Evolutionary conservation across 1,140 invertebrate species (phyloP).

Genomic region (Drosophila navojoa): DNA sequence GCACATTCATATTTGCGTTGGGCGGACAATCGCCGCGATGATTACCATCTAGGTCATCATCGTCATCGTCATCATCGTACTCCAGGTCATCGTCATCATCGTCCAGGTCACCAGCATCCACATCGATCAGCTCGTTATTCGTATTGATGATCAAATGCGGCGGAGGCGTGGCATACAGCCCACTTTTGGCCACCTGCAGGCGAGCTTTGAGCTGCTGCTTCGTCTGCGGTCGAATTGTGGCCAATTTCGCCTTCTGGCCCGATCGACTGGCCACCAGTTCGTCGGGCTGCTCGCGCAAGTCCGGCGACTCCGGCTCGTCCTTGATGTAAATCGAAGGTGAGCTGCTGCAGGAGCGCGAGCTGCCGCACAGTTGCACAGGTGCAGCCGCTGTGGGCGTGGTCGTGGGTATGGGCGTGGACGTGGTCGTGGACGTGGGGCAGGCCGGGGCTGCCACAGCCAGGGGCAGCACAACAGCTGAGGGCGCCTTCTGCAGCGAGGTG

Average conservation of each 20-base stretch:
- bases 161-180: conserved; percentile 52
- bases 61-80: conserved; percentile 55
- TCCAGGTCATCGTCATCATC: conserved; percentile 56
- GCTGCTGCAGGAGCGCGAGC: conserved; percentile 69
- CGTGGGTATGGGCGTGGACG: too few species aligned
- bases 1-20: conserved; percentile 48
- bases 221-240: conserved; percentile 59
- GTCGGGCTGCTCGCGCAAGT: background rate
- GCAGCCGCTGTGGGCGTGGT: conserved; percentile 15
- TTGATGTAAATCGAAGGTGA: conserved; percentile 81
- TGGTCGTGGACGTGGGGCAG: background rate
- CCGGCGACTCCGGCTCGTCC: conserved; percentile 70
- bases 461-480: conserved; percentile 5
- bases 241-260: conserved; percentile 44
- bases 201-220: conserved; percentile 67
- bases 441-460: conserved; percentile 6
- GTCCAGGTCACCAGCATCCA: conserved; percentile 66
- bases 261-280: conserved; percentile 9
- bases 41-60: conserved; percentile 47
- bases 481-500: conserved; percentile 50
- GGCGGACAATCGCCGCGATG: conserved; percentile 30
- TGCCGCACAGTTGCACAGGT: conserved; percentile 41
- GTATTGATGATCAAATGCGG: conserved; percentile 66
- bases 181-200: conserved; percentile 30
- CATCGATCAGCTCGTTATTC: conserved; percentile 70